A percentile compares a stretch with the other conserved stretches of the same genome.
Evolutionary conservation across 2,888 invertebrate genomes (phyloP).

Genomic region (Thymelicus lineola): DNA sequence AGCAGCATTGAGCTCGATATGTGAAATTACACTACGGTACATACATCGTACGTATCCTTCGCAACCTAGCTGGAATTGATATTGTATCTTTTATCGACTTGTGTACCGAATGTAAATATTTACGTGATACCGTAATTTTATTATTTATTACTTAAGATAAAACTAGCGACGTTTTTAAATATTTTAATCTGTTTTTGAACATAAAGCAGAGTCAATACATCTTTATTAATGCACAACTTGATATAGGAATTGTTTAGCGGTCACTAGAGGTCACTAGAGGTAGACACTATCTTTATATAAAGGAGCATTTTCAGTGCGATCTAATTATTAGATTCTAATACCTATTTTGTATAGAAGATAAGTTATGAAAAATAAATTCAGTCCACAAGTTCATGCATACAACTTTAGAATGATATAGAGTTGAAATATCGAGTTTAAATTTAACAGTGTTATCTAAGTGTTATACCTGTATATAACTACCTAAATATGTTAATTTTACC

Average conservation of each 20-base stretch:
- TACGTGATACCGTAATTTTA: slow-evolving; percentile 1
- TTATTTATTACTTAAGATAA: slow-evolving; percentile 5
- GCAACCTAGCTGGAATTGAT: slow-evolving; percentile 14
- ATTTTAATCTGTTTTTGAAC: neutral
- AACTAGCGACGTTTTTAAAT: neutral
- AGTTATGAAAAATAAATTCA: neutral
- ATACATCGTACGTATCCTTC: too few relatives aligned
- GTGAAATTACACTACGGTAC: too few relatives aligned
- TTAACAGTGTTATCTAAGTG: too few relatives aligned
- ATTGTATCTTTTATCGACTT: neutral
- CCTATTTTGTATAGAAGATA: neutral
- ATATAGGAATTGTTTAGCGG: neutral
- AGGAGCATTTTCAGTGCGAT: too few relatives aligned
- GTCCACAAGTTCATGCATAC: neutral
- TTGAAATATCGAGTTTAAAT: too few relatives aligned
- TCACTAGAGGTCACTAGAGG: neutral
- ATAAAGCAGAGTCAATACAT: neutral
- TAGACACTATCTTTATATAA: too few relatives aligned
- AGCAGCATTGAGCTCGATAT: too few relatives aligned
- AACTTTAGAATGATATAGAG: too few relatives aligned
- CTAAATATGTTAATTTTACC: too few relatives aligned
- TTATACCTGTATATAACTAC: too few relatives aligned
- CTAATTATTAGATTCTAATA: too few relatives aligned
- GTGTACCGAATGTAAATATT: slow-evolving; percentile 4
- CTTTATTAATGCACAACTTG: slow-evolving; percentile 7